These are phyloP conservation scores for Lerema accius DNA, from an alignment of 1,140 invertebrate genomes.

Conservation along the genomic window DNA sequence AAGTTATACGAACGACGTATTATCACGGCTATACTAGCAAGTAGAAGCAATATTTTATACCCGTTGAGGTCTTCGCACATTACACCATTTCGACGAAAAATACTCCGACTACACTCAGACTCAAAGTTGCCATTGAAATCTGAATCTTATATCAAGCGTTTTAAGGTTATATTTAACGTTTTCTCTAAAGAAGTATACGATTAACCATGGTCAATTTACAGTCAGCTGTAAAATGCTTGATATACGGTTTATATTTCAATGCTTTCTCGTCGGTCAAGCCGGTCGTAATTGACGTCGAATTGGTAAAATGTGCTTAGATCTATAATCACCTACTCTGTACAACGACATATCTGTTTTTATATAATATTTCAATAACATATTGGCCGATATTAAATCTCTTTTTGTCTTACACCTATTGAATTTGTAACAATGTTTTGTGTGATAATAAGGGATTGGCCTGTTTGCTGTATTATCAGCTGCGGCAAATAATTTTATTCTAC, in stretches of 20 bases:
- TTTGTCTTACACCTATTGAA: constrained; percentile 60
- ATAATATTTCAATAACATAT: constrained; percentile 52
- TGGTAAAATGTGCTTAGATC: no score
- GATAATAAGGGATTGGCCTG: background rate
- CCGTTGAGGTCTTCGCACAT: constrained; percentile 33
- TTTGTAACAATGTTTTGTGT: constrained; percentile 23
- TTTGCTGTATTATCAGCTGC: background rate
- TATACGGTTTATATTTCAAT: no score
- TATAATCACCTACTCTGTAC: constrained; percentile 52
- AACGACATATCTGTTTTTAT: constrained; percentile 79
- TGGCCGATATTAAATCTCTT: constrained; percentile 52
- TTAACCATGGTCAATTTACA: no score
- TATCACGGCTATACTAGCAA: constrained; percentile 66
- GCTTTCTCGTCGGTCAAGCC: no score
- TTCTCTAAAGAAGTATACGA: no score
- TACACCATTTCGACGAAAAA: no score
- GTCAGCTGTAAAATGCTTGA: no score
- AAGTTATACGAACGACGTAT: constrained; percentile 52
- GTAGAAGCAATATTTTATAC: constrained; percentile 77
- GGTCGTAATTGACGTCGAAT: no score
- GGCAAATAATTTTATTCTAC: background rate
- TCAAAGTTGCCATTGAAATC: no score
- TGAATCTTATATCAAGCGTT: no score
- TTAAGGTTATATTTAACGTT: no score
- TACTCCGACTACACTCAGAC: no score